Evolutionary conservation across 2,888 invertebrate genomes (phyloP).

Genomic region (Cyclophora punctaria): DNA sequence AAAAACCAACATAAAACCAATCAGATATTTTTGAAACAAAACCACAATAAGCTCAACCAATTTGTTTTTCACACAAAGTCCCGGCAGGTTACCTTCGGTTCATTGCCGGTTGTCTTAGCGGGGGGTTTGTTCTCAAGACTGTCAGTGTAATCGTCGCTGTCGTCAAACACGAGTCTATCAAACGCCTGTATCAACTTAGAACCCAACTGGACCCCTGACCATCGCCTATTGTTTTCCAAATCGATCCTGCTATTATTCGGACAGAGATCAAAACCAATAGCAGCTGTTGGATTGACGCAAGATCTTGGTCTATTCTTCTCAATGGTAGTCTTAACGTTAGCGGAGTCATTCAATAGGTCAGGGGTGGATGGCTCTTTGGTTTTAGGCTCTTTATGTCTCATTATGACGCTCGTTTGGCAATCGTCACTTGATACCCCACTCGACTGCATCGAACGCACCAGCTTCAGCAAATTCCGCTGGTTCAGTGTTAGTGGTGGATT

Average conservation of each 20-base stretch:
- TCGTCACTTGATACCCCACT: constrained; percentile 73
- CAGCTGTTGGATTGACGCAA: constrained; percentile 76
- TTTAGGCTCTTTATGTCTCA: constrained; percentile 67
- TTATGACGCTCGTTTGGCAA: constrained; percentile 68
- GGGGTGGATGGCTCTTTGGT: constrained; percentile 73
- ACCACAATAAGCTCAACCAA: constrained; percentile 20
- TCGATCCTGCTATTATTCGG: constrained; percentile 66
- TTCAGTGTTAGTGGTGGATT: constrained; percentile 75
- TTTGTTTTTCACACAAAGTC: constrained; percentile 1
- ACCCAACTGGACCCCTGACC: constrained; percentile 82
- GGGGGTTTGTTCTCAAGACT: constrained; percentile 78
- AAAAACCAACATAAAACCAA: constrained; percentile 28
- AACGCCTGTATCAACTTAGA: constrained; percentile 83
- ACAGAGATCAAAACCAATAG: constrained; percentile 63
- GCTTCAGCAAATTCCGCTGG: constrained; percentile 74
- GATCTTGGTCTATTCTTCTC: constrained; percentile 80
- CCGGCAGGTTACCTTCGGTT: constrained; percentile 63
- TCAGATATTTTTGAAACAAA: constrained; percentile 22
- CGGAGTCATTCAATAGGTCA: constrained; percentile 74
- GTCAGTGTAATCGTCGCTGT: constrained; percentile 84
- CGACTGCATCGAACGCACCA: constrained; percentile 75
- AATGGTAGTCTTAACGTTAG: constrained; percentile 60
- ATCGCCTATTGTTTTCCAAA: constrained; percentile 76
- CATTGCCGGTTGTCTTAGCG: constrained; percentile 67
- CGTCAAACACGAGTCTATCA: constrained; percentile 79